phyloP scores from a whole-genome alignment of 2,888 invertebrate species.

The Chaetogeoica ovagalla region DNA sequence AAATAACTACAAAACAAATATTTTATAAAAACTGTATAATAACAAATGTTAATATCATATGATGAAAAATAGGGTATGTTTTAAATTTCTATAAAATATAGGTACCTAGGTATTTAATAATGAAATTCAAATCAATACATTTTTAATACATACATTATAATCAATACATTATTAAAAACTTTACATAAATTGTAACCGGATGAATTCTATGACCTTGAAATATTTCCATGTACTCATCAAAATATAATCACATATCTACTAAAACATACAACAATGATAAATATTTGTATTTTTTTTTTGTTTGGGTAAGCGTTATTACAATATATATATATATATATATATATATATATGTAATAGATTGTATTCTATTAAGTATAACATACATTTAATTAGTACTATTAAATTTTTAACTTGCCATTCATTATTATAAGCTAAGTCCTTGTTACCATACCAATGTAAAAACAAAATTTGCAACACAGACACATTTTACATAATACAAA shows the following conservation, averaged over 20 bases:
- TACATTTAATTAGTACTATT: background rate
- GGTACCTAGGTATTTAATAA: too few relatives aligned
- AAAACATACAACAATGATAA: constrained; percentile 36
- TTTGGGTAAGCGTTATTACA: background rate
- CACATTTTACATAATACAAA: background rate
- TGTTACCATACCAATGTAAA: background rate
- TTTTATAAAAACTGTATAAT: too few relatives aligned
- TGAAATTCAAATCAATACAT: constrained; percentile 23
- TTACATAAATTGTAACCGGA: background rate
- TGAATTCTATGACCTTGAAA: constrained; percentile 33
- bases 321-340: too few relatives aligned
- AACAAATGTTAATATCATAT: too few relatives aligned
- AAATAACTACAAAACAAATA: too few relatives aligned
- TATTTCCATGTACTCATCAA: constrained; percentile 20
- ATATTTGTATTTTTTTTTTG: constrained; percentile 14
- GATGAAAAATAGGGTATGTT: too few relatives aligned
- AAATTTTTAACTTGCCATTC: background rate
- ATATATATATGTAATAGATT: constrained; percentile 3
- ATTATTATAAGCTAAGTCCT: background rate
- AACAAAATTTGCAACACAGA: background rate
- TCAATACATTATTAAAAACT: constrained; percentile 31
- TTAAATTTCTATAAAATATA: too few relatives aligned
- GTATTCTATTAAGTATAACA: background rate
- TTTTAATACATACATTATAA: constrained; percentile 13
- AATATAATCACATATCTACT: constrained; percentile 8